A percentile compares a stretch with the other conserved stretches of the same genome.
Evolutionary conservation across 2,797 vertebrate species (phyloP).

Genomic region (Peromyscus melanophrys): DNA sequence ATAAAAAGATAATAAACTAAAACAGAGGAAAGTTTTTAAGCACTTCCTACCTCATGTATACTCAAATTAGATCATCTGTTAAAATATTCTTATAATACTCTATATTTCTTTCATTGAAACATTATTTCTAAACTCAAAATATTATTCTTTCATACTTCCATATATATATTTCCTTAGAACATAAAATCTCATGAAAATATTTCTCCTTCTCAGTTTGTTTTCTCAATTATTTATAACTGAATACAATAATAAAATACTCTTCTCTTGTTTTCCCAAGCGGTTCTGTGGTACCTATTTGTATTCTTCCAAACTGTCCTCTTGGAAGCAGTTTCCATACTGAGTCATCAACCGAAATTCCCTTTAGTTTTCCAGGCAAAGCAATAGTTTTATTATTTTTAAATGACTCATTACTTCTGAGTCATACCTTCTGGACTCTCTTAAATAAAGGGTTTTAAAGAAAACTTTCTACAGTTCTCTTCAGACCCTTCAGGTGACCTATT

Average conservation of each 20-base stretch:
- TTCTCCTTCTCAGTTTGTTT: conserved; percentile 61
- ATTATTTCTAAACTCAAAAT: conserved; percentile 58
- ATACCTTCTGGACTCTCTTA: conserved; percentile 65
- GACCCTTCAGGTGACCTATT: conserved; percentile 25
- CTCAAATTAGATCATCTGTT: conserved; percentile 10
- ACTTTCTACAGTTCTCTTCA: conserved; percentile 52
- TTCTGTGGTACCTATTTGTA: conserved; percentile 59
- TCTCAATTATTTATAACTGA: conserved; percentile 56
- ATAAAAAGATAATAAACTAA: background rate
- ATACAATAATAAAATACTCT: conserved; percentile 62
- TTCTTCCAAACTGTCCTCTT: conserved; percentile 69
- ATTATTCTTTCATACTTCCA: conserved; percentile 34
- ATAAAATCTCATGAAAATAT: conserved; percentile 42
- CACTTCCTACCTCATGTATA: background rate
- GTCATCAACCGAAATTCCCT: conserved; percentile 69
- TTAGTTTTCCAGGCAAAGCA: conserved; percentile 80
- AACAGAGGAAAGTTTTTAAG: conserved; percentile 53
- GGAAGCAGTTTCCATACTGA: conserved; percentile 78
- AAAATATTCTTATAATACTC: conserved; percentile 42
- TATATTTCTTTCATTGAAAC: conserved; percentile 33
- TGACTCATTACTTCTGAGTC: conserved; percentile 84
- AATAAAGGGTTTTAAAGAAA: conserved; percentile 65
- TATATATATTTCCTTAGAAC: conserved; percentile 49
- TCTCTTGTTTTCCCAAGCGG: background rate
- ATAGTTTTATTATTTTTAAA: conserved; percentile 77